These are phyloP conservation scores for Idaea aversata DNA, from an alignment of 2,888 invertebrate genomes.

Conservation along the genomic window DNA sequence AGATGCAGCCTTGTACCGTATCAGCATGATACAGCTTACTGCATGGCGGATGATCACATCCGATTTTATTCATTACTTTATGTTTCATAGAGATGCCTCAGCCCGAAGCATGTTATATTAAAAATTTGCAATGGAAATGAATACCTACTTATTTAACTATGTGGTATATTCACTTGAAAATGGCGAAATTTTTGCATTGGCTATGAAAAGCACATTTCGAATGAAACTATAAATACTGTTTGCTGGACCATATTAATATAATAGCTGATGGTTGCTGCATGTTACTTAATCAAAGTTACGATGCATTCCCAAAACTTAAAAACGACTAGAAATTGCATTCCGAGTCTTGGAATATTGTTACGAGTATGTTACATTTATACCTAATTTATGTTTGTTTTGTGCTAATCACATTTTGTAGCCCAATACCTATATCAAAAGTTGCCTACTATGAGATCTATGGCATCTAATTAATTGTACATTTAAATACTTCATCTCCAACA, in stretches of 20 bases:
- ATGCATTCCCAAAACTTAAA: slow-evolving; percentile 57
- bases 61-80: slow-evolving; percentile 70
- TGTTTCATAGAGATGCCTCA: slow-evolving; percentile 77
- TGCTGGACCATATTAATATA: slow-evolving; percentile 47
- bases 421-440: slow-evolving; percentile 10
- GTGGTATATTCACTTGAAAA: slow-evolving; percentile 41
- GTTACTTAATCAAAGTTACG: slow-evolving; percentile 58
- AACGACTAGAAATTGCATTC: slow-evolving; percentile 61
- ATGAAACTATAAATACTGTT: slow-evolving; percentile 45
- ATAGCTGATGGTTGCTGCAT: slow-evolving; percentile 74
- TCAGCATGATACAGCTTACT: slow-evolving; percentile 78
- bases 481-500: neutral
- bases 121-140: slow-evolving; percentile 42
- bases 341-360: slow-evolving; percentile 43
- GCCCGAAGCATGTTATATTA: slow-evolving; percentile 76
- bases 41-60: slow-evolving; percentile 76
- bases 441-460: slow-evolving; percentile 35
- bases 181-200: slow-evolving; percentile 54
- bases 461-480: neutral
- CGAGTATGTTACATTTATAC: slow-evolving; percentile 24
- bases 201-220: slow-evolving; percentile 55
- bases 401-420: slow-evolving; percentile 19
- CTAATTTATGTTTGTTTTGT: slow-evolving; percentile 13
- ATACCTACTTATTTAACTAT: slow-evolving; percentile 47
- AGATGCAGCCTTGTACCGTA: slow-evolving; percentile 64